Base-by-base conservation (phyloP, 2,113 vertebrate genomes). In the Oreocharis arfaki region DNA sequence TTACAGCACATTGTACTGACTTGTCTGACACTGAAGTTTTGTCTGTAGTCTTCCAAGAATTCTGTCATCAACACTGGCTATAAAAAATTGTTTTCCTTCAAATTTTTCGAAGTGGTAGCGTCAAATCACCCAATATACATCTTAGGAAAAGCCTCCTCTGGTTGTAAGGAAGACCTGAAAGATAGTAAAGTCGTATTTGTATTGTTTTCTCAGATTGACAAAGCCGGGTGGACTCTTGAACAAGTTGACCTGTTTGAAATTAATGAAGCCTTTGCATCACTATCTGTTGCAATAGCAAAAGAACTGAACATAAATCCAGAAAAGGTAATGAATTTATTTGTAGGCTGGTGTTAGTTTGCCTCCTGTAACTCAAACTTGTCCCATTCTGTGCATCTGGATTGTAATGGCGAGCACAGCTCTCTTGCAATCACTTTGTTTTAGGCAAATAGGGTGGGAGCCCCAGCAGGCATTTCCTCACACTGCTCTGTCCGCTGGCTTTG, bases 161-260 rank as follows among this genome's bases (percentile, higher is more conserved):
- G 12, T 35, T 46, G 35, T 28, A 23, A 63, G 32, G 21, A 73
- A 69, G 46, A 67, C 13, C 3, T 52, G 1, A 28, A 81, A 87
- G 7, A 11, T 46, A 41, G 1, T 24, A 61, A 85, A 7, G 2
- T 23, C 37, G 2, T 42, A 0, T 63, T 61, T 63, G 10, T 65
- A 57, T 64, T 94, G 13, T 84, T 89, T 79, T 44, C 50, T 47
- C 74, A 99, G 99, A 94, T 99, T 47, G 98, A 98, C 32, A 99
- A 99, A 97, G 99, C 99, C 5, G 97, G 98, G 19, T 99, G 99
- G 99, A 98, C 98, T 69, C 93, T 99, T 73, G 98, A 99, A 32
- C 97, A 99, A 64, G 98, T 99, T 3, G 99, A 99, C 84, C 59
- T 98, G 24, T 99, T 99, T 97, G 99, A 99, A 98, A 98, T 99